Evolutionary conservation across 2,888 invertebrate species (phyloP).

Genomic region (Pegoplata infirma): DNA sequence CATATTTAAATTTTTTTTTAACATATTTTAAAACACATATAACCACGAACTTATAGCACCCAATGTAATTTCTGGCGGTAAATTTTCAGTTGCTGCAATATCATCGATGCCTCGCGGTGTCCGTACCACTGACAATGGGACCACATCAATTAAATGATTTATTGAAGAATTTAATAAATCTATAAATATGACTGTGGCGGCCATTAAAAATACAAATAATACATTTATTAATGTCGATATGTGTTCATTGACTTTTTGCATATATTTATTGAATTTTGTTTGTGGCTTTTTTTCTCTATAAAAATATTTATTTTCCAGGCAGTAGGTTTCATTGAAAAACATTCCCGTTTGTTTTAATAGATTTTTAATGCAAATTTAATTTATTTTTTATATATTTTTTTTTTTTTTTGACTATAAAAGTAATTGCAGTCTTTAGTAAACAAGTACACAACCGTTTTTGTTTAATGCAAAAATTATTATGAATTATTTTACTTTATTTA

Average conservation of each 20-base stretch:
- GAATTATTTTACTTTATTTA: constrained; percentile 17
- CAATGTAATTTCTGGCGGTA: constrained; percentile 53
- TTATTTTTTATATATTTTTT: not conserved
- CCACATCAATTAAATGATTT: constrained; percentile 46
- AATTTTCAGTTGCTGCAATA: constrained; percentile 11
- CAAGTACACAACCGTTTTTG: constrained; percentile 21
- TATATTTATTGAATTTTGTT: not conserved
- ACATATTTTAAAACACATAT: constrained; percentile 57
- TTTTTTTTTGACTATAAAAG: not conserved
- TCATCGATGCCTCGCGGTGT: constrained; percentile 12
- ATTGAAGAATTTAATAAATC: constrained; percentile 52
- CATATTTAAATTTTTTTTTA: too few species aligned
- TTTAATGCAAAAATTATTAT: constrained; percentile 22
- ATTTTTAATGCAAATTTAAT: not conserved
- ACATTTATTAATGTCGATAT: not conserved
- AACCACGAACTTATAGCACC: constrained; percentile 65
- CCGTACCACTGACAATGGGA: constrained; percentile 59
- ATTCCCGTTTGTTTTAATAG: not conserved
- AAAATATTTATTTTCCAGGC: not conserved
- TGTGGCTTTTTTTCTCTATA: not conserved
- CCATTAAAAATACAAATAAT: constrained; percentile 6
- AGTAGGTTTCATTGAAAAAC: not conserved
- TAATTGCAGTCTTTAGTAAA: not conserved
- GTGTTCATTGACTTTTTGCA: not conserved
- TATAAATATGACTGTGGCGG: constrained; percentile 53